Evolutionary conservation across 2,888 invertebrate species (phyloP).

Genomic region (Scaptomyza cyrtandrae): DNA sequence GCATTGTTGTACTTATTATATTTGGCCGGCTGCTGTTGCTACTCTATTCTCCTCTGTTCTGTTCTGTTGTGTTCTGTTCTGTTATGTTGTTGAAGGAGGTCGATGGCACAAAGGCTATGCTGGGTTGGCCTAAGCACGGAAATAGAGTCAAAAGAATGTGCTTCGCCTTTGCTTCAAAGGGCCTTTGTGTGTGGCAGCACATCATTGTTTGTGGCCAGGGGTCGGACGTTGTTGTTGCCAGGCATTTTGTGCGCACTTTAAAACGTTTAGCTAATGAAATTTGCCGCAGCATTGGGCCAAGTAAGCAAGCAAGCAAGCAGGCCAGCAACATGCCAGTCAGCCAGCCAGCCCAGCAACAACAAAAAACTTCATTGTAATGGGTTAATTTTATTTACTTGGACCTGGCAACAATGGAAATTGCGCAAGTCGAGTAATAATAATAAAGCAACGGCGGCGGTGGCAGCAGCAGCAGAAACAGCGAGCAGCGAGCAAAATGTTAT

Average conservation of each 20-base stretch:
- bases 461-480: conserved; percentile 14
- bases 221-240: conserved; percentile 37
- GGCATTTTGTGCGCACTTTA: conserved; percentile 73
- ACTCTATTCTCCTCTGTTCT: conserved; percentile 7
- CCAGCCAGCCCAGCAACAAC: conserved; percentile 33
- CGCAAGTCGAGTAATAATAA: conserved; percentile 63
- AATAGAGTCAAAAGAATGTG: conserved; percentile 76
- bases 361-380: conserved; percentile 80
- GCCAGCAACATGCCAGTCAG: conserved; percentile 10
- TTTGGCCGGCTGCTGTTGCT: conserved; percentile 30
- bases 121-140: conserved; percentile 38
- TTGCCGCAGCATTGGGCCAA: conserved; percentile 61
- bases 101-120: conserved; percentile 52
- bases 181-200: conserved; percentile 43
- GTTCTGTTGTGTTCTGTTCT: conserved; percentile 18
- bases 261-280: conserved; percentile 80
- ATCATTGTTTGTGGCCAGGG: conserved; percentile 52
- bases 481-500: conserved; percentile 68
- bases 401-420: conserved; percentile 53
- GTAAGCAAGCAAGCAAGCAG: conserved; percentile 21
- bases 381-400: conserved; percentile 79
- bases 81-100: conserved; percentile 20
- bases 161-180: conserved; percentile 73
- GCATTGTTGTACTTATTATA: conserved; percentile 54
- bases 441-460: conserved; percentile 54